A percentile compares a stretch with the other conserved stretches of the same genome.
Evolutionary conservation across 92 coral and sea anemone genomes (phyloP).

Genomic region (Phymanthus crucifer): DNA sequence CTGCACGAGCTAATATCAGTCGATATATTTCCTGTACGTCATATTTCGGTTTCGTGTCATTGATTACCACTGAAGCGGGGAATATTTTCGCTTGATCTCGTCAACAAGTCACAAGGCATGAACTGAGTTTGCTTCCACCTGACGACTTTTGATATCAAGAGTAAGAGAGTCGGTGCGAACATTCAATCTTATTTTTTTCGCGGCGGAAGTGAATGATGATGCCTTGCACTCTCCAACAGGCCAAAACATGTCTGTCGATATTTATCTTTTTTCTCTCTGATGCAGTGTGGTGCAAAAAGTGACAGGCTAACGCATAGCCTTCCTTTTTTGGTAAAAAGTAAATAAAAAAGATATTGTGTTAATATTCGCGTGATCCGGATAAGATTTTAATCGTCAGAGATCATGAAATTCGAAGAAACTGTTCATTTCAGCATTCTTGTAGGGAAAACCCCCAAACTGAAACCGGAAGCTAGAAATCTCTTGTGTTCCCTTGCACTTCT

Average conservation of each 20-base stretch:
- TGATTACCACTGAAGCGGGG: background rate
- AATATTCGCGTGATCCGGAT: background rate
- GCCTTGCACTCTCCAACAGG: background rate
- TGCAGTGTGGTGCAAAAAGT: background rate
- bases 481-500: background rate
- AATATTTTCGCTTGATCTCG: background rate
- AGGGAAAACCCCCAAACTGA: slow-evolving; percentile 8
- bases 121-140: background rate
- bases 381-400: background rate
- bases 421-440: background rate
- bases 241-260: slow-evolving; percentile 3
- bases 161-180: no score
- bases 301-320: background rate
- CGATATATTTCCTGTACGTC: slow-evolving; percentile 2
- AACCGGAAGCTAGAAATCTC: background rate
- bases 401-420: background rate
- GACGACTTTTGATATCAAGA: background rate
- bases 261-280: background rate
- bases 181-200: background rate
- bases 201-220: background rate
- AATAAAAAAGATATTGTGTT: background rate
- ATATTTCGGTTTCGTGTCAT: slow-evolving; percentile 2
- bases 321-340: background rate
- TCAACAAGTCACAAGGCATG: background rate
- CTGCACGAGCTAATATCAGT: background rate